Evolutionary conservation across 2,888 invertebrate genomes (phyloP).

Genomic region (Phaedon cochleariae): DNA sequence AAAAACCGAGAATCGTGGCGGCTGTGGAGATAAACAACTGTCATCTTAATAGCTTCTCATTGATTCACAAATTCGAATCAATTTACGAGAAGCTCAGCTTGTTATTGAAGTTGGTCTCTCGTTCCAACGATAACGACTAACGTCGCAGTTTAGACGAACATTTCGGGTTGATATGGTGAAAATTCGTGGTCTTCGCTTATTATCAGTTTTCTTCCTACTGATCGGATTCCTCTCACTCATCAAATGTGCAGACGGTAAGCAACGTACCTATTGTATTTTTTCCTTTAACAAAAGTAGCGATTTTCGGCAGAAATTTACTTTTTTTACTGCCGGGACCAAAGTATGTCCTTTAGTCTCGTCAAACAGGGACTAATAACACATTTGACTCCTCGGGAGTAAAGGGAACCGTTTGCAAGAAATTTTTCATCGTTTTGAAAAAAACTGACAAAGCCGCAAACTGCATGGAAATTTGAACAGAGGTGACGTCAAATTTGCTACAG

Average conservation of each 20-base stretch:
- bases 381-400: too few species aligned
- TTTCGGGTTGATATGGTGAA: background rate
- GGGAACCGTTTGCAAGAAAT: too few species aligned
- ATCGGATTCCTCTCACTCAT: background rate
- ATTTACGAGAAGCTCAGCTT: background rate
- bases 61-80: background rate
- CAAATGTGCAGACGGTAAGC: background rate
- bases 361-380: too few species aligned
- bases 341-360: too few species aligned
- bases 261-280: too few species aligned
- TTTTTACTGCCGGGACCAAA: too few species aligned
- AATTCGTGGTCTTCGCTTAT: background rate
- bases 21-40: background rate
- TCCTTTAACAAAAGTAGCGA: too few species aligned
- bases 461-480: too few species aligned
- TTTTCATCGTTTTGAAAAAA: too few species aligned
- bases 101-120: background rate
- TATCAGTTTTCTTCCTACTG: background rate
- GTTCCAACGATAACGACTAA: background rate
- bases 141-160: background rate
- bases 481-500: too few species aligned
- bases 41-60: background rate
- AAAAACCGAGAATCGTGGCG: background rate
- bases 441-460: too few species aligned
- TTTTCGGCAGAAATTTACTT: too few species aligned